Base-by-base conservation (phyloP, 2,888 invertebrate genomes). In the Andrena bicolor region DNA sequence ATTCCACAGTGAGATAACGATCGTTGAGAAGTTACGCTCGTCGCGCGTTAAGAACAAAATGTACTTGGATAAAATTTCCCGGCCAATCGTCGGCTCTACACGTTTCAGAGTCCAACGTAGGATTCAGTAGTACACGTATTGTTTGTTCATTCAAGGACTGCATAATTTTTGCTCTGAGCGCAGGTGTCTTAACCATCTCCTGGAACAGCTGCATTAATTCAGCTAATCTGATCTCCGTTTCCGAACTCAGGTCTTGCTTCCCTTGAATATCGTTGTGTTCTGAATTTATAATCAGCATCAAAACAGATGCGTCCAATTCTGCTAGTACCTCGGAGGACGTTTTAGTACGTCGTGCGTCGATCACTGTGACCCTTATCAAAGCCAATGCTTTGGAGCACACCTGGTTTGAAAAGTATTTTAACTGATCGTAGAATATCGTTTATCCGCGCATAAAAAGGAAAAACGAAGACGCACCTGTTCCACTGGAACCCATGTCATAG, bases 171-270 rank as follows among this genome's bases (percentile, higher is more conserved):
- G 89, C 86, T 49, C 92, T 90, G 1, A 94, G 87, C 8, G 88
- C 60, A 30, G 92, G 88, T 13, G 91, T 92, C 80, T 93, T 92
- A 7, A 94, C 90, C 90, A 95, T 92, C 79, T 94, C 94, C 80
- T 94, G 93, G 16, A 95, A 90, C 23, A 95, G 89, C 88, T 95
- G 94, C 90, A 95, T 92, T 2, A 95, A 86, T 65, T 95, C 94
- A 5, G 94, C 94, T 13, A 95, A 89, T 85, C 93, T 93, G 65
- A 89, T 91, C 83, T 94, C 93, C 20, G 92, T 90, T 77, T 94
- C 94, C 2, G 91, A 76, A 53, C 86, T 91, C 78, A 80, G 65
- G 68, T 90, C 85, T 16, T 83, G 84, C 30, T 92, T 71, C 87
- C 90, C 84, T 23, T 85, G 78, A 86, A 86, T 83, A 56, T 93